Conservation (phyloP, 2,797 vertebrate species). For the Melanogrammus aeglefinus region DNA sequence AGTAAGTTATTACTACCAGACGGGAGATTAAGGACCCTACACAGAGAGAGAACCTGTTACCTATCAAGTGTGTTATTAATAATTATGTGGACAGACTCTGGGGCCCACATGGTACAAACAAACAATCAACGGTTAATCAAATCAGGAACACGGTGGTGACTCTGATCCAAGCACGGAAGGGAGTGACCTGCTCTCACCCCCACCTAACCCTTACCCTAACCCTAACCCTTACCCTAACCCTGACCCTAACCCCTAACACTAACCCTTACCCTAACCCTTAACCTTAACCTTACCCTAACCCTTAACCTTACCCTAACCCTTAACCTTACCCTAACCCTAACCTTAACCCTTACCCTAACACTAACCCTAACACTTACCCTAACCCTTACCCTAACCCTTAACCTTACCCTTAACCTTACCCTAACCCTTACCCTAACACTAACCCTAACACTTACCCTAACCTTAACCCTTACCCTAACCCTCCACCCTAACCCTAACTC, state of each 20-base stretch:
- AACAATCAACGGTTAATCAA: slow-evolving; percentile 17
- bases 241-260: too few species aligned
- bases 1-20: not conserved
- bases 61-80: not conserved
- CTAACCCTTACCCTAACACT: too few species aligned
- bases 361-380: slow-evolving; percentile 63
- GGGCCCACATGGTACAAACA: not conserved
- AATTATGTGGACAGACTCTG: not conserved
- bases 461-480: slow-evolving; percentile 55
- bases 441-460: slow-evolving; percentile 68
- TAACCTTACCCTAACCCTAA: too few species aligned
- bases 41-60: not conserved
- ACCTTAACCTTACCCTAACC: slow-evolving; percentile 51
- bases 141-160: slow-evolving; percentile 23
- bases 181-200: slow-evolving; percentile 83
- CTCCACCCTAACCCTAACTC: too few species aligned
- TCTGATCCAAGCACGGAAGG: slow-evolving; percentile 75
- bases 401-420: too few species aligned
- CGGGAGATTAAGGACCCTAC: too few species aligned
- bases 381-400: too few species aligned
- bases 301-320: slow-evolving; percentile 69
- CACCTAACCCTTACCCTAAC: slow-evolving; percentile 71
- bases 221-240: slow-evolving; percentile 53
- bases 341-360: slow-evolving; percentile 61
- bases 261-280: too few species aligned